phyloP scores from a whole-genome alignment of 2,113 vertebrate genomes.

The Elephas maximus region DNA sequence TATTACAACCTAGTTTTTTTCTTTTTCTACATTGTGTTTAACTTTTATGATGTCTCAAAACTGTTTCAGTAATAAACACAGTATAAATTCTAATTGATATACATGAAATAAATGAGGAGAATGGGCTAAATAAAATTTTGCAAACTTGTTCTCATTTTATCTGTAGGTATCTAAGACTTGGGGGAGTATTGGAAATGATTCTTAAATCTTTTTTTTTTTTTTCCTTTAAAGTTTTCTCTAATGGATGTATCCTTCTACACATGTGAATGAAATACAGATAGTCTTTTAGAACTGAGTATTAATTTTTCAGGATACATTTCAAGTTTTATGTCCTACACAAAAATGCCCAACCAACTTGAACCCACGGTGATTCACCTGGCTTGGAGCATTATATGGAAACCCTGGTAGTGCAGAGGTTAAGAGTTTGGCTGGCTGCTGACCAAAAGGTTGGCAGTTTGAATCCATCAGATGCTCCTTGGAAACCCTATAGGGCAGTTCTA shows the following conservation, averaged over 20 bases:
- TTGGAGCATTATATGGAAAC: background rate
- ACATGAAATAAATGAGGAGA: background rate
- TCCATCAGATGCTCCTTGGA: no score
- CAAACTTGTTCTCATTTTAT: background rate
- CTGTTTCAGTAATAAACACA: background rate
- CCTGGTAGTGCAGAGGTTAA: no score
- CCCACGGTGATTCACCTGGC: background rate
- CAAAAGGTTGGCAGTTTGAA: no score
- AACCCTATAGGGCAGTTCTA: no score
- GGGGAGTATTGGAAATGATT: background rate
- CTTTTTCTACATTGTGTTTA: background rate
- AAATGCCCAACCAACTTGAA: background rate
- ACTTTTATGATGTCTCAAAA: background rate
- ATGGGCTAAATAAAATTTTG: background rate
- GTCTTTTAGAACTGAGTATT: background rate
- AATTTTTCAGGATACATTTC: slow-evolving; percentile 2
- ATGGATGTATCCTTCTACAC: background rate
- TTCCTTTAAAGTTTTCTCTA: background rate
- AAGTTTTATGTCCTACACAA: background rate
- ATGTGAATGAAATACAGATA: background rate
- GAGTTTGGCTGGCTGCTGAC: no score
- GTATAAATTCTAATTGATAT: background rate
- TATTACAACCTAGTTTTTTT: background rate
- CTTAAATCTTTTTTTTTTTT: background rate
- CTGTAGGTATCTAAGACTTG: background rate